Conservation (phyloP, 2,797 vertebrate species). For the Pseudomugil gertrudae region DNA sequence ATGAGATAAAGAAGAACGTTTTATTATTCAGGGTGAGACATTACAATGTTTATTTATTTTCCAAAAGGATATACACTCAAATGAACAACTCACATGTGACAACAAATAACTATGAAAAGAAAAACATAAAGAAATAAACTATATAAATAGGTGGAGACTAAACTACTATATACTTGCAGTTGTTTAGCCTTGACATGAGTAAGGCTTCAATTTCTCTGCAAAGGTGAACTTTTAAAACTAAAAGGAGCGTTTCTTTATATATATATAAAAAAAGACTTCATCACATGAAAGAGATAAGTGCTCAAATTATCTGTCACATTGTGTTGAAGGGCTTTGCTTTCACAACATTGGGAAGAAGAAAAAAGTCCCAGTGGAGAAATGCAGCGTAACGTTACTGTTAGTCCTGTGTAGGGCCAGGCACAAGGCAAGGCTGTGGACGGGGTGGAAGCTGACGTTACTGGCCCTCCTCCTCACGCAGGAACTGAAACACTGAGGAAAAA, state of each 20-base stretch:
- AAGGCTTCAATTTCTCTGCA: conserved; percentile 1
- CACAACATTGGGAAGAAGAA: conserved; percentile 23
- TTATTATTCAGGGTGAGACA: conserved; percentile 18
- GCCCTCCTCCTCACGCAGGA: conserved; percentile 90
- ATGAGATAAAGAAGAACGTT: not conserved
- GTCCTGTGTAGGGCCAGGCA: conserved; percentile 54
- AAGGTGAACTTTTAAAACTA: conserved; percentile 29
- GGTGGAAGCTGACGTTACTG: conserved; percentile 60
- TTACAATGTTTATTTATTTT: conserved; percentile 65
- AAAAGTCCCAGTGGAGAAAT: conserved; percentile 48
- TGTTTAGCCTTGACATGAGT: conserved; percentile 5
- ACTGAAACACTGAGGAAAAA: conserved; percentile 98
- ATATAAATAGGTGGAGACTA: conserved; percentile 51
- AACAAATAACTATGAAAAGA: conserved; percentile 34
- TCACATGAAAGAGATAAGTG: conserved; percentile 53
- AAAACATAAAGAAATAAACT: conserved; percentile 50
- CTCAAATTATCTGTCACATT: conserved; percentile 42
- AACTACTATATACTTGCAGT: not conserved
- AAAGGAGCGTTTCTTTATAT: conserved; percentile 67
- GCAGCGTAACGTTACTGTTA: conserved; percentile 49
- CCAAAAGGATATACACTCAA: conserved; percentile 46
- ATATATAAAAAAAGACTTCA: conserved; percentile 40
- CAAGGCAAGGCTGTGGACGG: conserved; percentile 61
- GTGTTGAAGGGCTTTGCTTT: conserved; percentile 43
- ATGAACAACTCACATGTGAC: conserved; percentile 51